These are phyloP conservation scores for Drosophila niveifrons DNA, from an alignment of 2,888 invertebrate species.

Conservation along the genomic window DNA sequence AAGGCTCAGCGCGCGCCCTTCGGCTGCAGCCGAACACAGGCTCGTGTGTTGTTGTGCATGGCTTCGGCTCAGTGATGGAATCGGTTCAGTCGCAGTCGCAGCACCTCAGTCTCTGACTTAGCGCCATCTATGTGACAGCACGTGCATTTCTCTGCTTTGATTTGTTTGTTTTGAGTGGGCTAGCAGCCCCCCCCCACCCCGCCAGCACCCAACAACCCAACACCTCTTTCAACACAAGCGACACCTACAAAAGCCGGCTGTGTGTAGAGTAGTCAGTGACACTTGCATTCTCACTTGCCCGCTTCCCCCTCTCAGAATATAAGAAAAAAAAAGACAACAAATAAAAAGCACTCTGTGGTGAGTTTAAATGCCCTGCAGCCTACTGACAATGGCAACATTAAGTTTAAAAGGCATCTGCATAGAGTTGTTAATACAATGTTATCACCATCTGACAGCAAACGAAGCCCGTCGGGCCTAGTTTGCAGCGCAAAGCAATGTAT, in stretches of 20 bases:
- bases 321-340: neutral
- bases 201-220: too few relatives aligned
- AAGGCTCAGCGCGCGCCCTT: conserved; percentile 23
- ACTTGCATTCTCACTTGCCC: conserved; percentile 25
- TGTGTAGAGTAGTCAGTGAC: conserved; percentile 11
- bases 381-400: conserved; percentile 32
- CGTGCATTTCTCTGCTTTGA: conserved; percentile 58
- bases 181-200: neutral
- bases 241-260: conserved; percentile 52
- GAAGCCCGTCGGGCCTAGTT: conserved; percentile 18
- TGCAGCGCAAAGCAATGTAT: neutral
- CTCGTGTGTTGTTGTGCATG: neutral
- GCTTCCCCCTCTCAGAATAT: neutral
- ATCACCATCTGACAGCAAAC: conserved; percentile 24
- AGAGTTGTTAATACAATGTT: conserved; percentile 40
- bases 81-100: neutral
- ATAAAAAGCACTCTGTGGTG: conserved; percentile 31
- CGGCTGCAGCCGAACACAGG: conserved; percentile 20
- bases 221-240: neutral
- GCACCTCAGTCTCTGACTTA: conserved; percentile 15
- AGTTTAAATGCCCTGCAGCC: conserved; percentile 41
- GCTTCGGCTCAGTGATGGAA: neutral
- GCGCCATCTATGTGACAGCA: conserved; percentile 40
- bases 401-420: conserved; percentile 35
- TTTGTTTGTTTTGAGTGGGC: conserved; percentile 67